Conservation (phyloP, 2,888 invertebrate genomes). For the Mylabris sibirica region DNA sequence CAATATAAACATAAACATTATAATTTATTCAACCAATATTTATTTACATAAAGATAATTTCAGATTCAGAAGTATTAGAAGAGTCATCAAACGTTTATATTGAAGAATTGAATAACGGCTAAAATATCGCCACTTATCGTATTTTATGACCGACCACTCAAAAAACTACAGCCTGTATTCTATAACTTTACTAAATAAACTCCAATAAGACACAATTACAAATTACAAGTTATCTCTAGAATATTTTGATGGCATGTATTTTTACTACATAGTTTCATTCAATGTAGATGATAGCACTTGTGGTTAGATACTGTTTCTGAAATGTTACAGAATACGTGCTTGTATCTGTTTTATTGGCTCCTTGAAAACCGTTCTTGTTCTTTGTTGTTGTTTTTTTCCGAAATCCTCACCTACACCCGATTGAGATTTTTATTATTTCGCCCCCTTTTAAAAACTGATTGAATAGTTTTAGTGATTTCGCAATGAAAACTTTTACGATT, state of each 20-base stretch:
- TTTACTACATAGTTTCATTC: too few species aligned
- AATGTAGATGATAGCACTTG: too few species aligned
- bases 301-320: too few species aligned
- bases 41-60: neutral
- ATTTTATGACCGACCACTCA: conserved; percentile 2
- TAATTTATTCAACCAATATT: neutral
- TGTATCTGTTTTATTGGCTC: conserved; percentile 9
- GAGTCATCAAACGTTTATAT: neutral
- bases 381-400: neutral
- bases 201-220: too few species aligned
- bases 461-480: conserved; percentile 6
- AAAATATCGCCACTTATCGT: conserved; percentile 19
- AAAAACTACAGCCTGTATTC: conserved; percentile 5
- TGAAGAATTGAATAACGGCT: neutral
- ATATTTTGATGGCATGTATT: too few species aligned
- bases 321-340: neutral
- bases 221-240: too few species aligned
- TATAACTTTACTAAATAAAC: neutral
- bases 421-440: conserved; percentile 6
- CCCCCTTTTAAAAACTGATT: neutral
- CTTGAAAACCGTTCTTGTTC: neutral
- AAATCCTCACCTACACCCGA: neutral
- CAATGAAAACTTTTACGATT: conserved; percentile 14
- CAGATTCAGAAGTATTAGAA: neutral
- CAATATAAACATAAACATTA: conserved; percentile 8